Evolutionary conservation across 1,140 invertebrate genomes (phyloP), one percentile per base, ranked within the genome.

Genomic region (Aphaenogaster ashmeadi): DNA sequence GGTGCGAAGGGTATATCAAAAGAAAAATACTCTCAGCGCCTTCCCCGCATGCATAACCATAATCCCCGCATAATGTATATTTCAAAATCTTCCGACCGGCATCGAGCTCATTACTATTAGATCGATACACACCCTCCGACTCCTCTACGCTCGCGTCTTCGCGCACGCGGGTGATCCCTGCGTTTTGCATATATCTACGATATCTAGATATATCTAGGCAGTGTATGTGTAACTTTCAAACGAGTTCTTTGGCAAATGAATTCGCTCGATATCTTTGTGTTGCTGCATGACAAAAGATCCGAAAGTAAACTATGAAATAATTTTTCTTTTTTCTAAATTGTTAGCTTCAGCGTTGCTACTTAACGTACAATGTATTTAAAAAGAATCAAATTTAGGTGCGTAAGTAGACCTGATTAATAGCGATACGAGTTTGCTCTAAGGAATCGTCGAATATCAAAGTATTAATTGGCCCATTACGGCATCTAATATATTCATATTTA

Each of bases 1-100:
- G 71, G 72, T 64, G 87, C 54, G 88, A 64, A 83, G 83, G 84
- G 87, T 87, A 90, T 94, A 94, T 94, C 94, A 94, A 94, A 91
- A 94, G 94, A 93, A 94, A 94, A 94, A 94, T 93, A 93, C 90
- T 91, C 90, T 89, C 90, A 89, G 91, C 92, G 91, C 90, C 91
- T 92, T 92, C 92, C 87, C 92, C 91, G 93, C 93, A 94, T 93
- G 92, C 93, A 94, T 94, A 94, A 94, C 91, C 89, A 93, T 93
- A 92, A 93, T 93, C 92, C 87, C 83, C 89, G 90, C 72, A 89
- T 94, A 91, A 94, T 94, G 91, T 92, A 94, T 94, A 94, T 94
- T 94, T 94, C 92, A 94, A 93, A 92, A 91, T 94, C 86, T 93
- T 87, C 91, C 87, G 83, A 77, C 47, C 80, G 75, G 69, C 89